Conservation (phyloP, 1,140 invertebrate species). For the Neoseiulus cucumeris region DNA sequence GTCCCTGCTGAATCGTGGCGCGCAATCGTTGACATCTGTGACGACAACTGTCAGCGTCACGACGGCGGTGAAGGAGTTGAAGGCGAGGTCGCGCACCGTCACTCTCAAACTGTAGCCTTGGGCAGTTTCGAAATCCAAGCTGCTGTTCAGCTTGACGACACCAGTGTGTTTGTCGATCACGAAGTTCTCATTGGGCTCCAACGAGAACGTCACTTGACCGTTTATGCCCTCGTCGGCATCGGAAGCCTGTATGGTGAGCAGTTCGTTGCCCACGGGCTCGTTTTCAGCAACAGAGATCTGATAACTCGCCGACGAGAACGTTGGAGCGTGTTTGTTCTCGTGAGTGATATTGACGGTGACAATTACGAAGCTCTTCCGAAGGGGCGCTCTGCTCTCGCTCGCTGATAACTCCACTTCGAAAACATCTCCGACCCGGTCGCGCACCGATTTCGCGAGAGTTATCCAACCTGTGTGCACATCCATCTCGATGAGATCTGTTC, state of each 20-base stretch:
- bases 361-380: conserved; percentile 47
- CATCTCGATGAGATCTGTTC: conserved; percentile 50
- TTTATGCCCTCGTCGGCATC: conserved; percentile 47
- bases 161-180: conserved; percentile 51
- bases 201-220: conserved; percentile 4
- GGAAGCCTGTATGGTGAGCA: conserved; percentile 57
- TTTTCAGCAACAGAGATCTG: conserved; percentile 78
- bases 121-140: conserved; percentile 65
- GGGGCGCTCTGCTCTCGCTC: conserved; percentile 58
- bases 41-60: conserved; percentile 61
- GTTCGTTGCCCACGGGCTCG: conserved; percentile 58
- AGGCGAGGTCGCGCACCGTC: conserved; percentile 54
- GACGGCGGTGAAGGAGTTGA: conserved; percentile 45
- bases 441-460: conserved; percentile 38
- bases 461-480: conserved; percentile 49
- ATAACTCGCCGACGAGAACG: conserved; percentile 60
- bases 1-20: conserved; percentile 53
- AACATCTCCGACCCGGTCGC: conserved; percentile 31
- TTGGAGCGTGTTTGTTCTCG: conserved; percentile 55
- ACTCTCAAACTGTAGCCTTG: conserved; percentile 67
- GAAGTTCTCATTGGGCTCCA: conserved; percentile 32
- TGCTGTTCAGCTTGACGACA: conserved; percentile 49
- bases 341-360: conserved; percentile 60
- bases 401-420: conserved; percentile 49
- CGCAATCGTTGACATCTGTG: conserved; percentile 76